Evolutionary conservation across 2,113 vertebrate genomes (phyloP), one percentile per base, ranked within the genome.

Genomic region (Hiodon tergisus): DNA sequence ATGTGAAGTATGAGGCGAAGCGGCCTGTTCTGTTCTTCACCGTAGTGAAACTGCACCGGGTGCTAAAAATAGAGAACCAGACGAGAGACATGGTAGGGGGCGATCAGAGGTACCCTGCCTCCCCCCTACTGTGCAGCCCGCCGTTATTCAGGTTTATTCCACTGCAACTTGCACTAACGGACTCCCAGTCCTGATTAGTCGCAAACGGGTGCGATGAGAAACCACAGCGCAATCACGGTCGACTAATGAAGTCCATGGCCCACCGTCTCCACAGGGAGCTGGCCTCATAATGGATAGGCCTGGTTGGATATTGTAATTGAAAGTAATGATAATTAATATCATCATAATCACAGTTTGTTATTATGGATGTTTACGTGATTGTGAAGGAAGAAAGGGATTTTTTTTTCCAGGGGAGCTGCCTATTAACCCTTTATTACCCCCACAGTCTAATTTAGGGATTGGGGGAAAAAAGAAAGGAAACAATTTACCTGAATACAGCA

Each of bases 261-360:
- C 75, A 55, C 76, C 76, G 74, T 74, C 87, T 89, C 87, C 85
- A 48, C 83, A 76, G 86, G 83, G 83, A 88, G 87, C 86, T 84
- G 79, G 84, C 84, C 82, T 85, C 83, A 78, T 82, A 86, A 87
- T 84, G 75, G 78, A 79, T 82, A 82, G 86, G 82, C 81, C 83
- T 85, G 85, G 82, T 83, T 83, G 84, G 85, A 83, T 81, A 83
- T 84, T 83, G 79, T 90, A 89, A 91, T 89, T 88, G 88, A 91
- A 87, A 88, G 86, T 88, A 91, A 90, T 88, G 87, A 89, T 90
- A 88, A 92, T 92, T 91, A 90, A 89, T 90, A 88, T 88, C 77
- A 88, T 86, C 80, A 80, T 86, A 88, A 91, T 89, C 86, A 87
- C 86, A 83, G 81, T 84, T 84, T 69, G 78, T 85, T 87, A 81